These are phyloP conservation scores for Nomada fucata DNA, from an alignment of 2,888 invertebrate genomes.

Conservation along the genomic window DNA sequence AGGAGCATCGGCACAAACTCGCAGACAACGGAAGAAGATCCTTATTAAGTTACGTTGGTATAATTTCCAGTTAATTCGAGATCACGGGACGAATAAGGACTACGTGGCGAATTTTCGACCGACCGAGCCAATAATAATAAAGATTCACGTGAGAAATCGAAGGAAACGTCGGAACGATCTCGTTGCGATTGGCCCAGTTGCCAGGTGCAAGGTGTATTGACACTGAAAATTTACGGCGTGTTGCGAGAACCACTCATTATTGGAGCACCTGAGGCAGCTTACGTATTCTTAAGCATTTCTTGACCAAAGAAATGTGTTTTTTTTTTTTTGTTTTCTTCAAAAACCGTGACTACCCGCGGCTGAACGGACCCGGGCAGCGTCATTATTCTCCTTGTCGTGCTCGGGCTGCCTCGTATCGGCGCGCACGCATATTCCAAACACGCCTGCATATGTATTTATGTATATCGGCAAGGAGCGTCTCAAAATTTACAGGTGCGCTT, in stretches of 20 bases:
- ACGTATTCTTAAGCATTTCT: conserved; percentile 34
- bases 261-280: conserved; percentile 60
- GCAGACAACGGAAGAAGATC: too few relatives aligned
- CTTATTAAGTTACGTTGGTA: too few relatives aligned
- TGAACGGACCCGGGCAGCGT: conserved; percentile 50
- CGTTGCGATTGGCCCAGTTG: conserved; percentile 50
- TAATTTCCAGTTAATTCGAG: background rate
- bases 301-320: conserved; percentile 29
- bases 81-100: conserved; percentile 8
- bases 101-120: background rate
- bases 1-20: too few relatives aligned
- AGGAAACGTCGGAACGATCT: conserved; percentile 58
- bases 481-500: conserved; percentile 15
- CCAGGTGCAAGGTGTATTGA: conserved; percentile 66
- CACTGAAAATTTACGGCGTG: conserved; percentile 65
- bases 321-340: conserved; percentile 35
- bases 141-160: conserved; percentile 30
- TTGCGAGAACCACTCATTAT: conserved; percentile 61
- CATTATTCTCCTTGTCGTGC: conserved; percentile 64
- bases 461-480: background rate
- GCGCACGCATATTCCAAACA: conserved; percentile 34
- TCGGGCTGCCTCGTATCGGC: conserved; percentile 48
- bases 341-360: conserved; percentile 65
- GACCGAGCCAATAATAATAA: conserved; percentile 33
- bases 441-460: conserved; percentile 26